Percentiles rank a stretch among this genome's conserved stretches.
phyloP scores from a whole-genome alignment of 2,888 invertebrate species.

The Stegana nigrithorax region DNA sequence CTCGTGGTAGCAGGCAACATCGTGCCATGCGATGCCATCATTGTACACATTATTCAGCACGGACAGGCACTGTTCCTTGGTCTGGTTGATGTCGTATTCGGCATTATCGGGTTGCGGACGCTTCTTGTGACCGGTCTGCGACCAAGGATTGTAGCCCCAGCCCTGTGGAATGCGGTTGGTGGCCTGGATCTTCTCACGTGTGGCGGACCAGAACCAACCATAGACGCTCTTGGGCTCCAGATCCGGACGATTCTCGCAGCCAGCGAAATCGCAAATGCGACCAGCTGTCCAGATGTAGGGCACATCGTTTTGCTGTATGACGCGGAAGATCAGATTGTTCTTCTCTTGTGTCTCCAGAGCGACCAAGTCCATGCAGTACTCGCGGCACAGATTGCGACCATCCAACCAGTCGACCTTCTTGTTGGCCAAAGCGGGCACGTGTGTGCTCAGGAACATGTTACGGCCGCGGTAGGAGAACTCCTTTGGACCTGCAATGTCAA shows the following conservation, averaged over 20 bases:
- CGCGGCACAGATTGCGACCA: slow-evolving; percentile 89
- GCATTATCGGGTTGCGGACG: slow-evolving; percentile 89
- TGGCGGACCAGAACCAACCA: slow-evolving; percentile 95
- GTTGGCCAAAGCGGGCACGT: slow-evolving; percentile 81
- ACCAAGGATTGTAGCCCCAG: slow-evolving; percentile 87
- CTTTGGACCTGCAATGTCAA: slow-evolving; percentile 84
- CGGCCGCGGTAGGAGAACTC: slow-evolving; percentile 89
- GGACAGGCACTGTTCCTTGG: slow-evolving; percentile 87
- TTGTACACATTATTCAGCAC: slow-evolving; percentile 93
- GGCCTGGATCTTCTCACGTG: slow-evolving; percentile 86
- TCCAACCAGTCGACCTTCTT: slow-evolving; percentile 91
- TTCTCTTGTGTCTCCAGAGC: slow-evolving; percentile 91
- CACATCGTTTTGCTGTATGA: slow-evolving; percentile 88
- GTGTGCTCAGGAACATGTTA: slow-evolving; percentile 89
- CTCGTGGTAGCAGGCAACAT: slow-evolving; percentile 93
- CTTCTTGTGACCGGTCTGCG: slow-evolving; percentile 91
- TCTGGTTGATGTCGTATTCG: slow-evolving; percentile 89
- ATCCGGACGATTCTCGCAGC: slow-evolving; percentile 87
- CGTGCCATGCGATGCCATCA: slow-evolving; percentile 94
- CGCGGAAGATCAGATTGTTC: slow-evolving; percentile 88
- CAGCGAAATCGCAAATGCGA: slow-evolving; percentile 92
- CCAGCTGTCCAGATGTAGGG: slow-evolving; percentile 96
- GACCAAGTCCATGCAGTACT: slow-evolving; percentile 94
- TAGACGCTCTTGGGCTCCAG: slow-evolving; percentile 86
- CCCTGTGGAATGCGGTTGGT: slow-evolving; percentile 76